phyloP scores from a whole-genome alignment of 2,888 invertebrate genomes.

The Noctua fimbriata region DNA sequence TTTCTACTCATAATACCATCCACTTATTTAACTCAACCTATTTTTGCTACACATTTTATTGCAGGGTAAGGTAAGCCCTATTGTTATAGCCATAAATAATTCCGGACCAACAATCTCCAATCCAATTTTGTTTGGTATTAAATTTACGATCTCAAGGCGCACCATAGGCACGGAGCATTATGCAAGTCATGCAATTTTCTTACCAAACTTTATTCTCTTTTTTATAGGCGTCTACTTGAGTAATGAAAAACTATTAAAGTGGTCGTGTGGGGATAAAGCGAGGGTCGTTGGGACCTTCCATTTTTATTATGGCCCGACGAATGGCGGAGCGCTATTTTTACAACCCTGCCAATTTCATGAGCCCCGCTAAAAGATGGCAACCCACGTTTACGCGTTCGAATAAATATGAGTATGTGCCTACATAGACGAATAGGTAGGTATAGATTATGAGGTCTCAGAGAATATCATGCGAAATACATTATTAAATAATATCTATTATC shows the following conservation, averaged over 20 bases:
- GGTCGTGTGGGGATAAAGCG: slow-evolving; percentile 85
- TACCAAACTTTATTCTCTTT: slow-evolving; percentile 84
- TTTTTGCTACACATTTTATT: slow-evolving; percentile 52
- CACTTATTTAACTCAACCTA: not conserved
- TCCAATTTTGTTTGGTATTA: slow-evolving; percentile 80
- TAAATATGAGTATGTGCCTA: slow-evolving; percentile 57
- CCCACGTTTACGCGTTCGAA: slow-evolving; percentile 74
- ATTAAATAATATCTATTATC: not conserved
- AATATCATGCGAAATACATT: not conserved
- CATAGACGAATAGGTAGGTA: slow-evolving; percentile 23
- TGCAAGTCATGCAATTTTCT: slow-evolving; percentile 89
- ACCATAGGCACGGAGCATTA: slow-evolving; percentile 80
- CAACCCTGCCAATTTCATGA: slow-evolving; percentile 84
- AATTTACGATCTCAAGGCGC: slow-evolving; percentile 79
- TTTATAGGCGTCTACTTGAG: slow-evolving; percentile 89
- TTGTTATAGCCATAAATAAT: slow-evolving; percentile 78
- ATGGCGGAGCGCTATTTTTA: slow-evolving; percentile 85
- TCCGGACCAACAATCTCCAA: slow-evolving; percentile 77
- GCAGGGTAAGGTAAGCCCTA: slow-evolving; percentile 51
- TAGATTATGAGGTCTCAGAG: not conserved
- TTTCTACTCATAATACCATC: not conserved
- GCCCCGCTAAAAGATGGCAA: slow-evolving; percentile 83
- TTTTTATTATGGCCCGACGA: slow-evolving; percentile 84
- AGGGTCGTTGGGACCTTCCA: slow-evolving; percentile 86
- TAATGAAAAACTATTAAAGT: slow-evolving; percentile 90